Conservation (phyloP, 2,888 invertebrate species). For the Fragum sueziense region DNA sequence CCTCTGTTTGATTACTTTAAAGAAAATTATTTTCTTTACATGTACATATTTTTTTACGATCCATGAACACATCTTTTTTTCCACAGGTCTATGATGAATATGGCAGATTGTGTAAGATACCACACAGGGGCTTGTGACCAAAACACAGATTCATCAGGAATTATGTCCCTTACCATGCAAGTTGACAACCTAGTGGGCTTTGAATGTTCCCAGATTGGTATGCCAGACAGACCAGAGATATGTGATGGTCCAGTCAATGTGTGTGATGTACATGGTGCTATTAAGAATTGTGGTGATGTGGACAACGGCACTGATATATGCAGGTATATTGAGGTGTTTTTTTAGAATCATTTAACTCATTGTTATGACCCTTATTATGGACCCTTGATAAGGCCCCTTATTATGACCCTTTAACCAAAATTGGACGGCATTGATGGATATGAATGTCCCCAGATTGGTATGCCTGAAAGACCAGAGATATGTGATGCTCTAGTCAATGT, state of each 20-base stretch:
- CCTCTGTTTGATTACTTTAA: no score
- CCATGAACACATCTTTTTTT: neutral
- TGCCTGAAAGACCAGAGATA: slow-evolving; percentile 16
- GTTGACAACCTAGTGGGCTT: slow-evolving; percentile 36
- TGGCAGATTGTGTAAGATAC: slow-evolving; percentile 39
- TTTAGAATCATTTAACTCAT: no score
- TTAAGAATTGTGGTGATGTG: slow-evolving; percentile 18
- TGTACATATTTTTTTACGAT: no score
- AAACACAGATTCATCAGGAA: neutral
- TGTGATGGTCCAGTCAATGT: slow-evolving; percentile 8
- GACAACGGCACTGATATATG: slow-evolving; percentile 16
- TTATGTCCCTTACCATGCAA: slow-evolving; percentile 7
- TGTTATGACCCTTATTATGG: no score
- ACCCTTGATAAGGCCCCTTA: no score
- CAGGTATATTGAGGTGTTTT: slow-evolving; percentile 12
- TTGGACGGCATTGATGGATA: slow-evolving; percentile 32
- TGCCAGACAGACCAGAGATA: slow-evolving; percentile 17
- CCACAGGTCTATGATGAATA: slow-evolving; percentile 34
- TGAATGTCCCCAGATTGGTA: slow-evolving; percentile 35
- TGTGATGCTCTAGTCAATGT: slow-evolving; percentile 6
- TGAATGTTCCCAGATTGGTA: slow-evolving; percentile 35
- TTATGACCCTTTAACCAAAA: no score
- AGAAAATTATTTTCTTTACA: no score
- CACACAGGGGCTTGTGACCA: slow-evolving; percentile 27
- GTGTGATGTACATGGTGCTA: slow-evolving; percentile 27